Percentiles rank a stretch among this genome's conserved stretches.
These are phyloP conservation scores for Campylorhamphus procurvoides DNA, from an alignment of 2,113 vertebrate species.

Conservation along the genomic window DNA sequence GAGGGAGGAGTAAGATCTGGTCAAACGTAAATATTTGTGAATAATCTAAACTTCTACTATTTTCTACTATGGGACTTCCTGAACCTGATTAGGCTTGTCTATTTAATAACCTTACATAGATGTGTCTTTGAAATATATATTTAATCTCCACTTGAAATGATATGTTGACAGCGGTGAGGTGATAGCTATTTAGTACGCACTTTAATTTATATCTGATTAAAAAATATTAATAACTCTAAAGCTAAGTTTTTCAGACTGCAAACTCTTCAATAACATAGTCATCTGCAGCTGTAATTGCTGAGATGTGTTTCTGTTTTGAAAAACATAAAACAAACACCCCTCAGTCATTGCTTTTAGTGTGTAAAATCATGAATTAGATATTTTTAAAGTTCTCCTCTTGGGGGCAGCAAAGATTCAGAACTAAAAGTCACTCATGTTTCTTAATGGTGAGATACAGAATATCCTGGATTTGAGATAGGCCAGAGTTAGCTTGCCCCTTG, in stretches of 20 bases:
- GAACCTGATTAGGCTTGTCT: neutral
- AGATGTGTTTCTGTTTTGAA: neutral
- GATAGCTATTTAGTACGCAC: neutral
- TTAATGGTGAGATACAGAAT: neutral
- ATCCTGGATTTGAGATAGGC: neutral
- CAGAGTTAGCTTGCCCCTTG: neutral
- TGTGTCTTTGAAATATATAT: neutral
- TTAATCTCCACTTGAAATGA: neutral
- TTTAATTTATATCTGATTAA: neutral
- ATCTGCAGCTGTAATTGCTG: neutral
- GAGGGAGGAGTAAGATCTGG: neutral
- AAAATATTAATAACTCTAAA: neutral
- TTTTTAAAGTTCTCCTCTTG: conserved; percentile 52
- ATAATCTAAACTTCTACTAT: neutral
- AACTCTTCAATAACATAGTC: neutral
- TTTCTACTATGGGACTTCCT: neutral
- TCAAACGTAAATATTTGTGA: neutral
- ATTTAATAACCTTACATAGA: neutral
- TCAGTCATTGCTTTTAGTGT: neutral
- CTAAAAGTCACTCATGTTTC: neutral
- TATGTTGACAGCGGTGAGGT: neutral
- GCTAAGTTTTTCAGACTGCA: neutral
- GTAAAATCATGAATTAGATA: neutral
- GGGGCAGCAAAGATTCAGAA: conserved; percentile 60
- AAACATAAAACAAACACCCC: neutral